Evolutionary conservation across 2,113 vertebrate species (phyloP).

Genomic region (Dendropsophus ebraccatus): DNA sequence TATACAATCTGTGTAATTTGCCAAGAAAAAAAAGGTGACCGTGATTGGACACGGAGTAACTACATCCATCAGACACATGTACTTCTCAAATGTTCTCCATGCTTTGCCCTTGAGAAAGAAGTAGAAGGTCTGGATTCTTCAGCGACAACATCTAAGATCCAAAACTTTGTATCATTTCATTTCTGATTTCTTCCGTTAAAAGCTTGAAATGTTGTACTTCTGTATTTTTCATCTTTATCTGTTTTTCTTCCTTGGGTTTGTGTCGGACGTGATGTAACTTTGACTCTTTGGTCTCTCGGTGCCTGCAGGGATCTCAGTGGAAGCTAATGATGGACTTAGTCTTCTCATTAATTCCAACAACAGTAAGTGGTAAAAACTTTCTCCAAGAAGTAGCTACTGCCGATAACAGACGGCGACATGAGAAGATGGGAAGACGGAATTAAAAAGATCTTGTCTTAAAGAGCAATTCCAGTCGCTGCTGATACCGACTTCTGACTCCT

Average conservation of each 20-base stretch:
- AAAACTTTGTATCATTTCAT: not conserved
- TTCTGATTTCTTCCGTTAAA: slow-evolving; percentile 9
- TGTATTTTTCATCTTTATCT: not conserved
- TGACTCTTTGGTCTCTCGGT: not conserved
- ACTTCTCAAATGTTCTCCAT: not conserved
- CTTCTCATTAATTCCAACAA: slow-evolving; percentile 38
- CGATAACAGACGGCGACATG: not conserved
- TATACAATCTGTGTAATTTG: too few species aligned
- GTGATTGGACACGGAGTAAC: not conserved
- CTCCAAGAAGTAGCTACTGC: not conserved
- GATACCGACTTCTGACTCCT: not conserved
- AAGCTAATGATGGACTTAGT: slow-evolving; percentile 17
- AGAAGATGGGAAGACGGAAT: not conserved
- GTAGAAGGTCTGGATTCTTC: not conserved
- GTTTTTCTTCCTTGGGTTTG: not conserved
- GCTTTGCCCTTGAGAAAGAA: not conserved
- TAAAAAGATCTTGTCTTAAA: slow-evolving; percentile 20
- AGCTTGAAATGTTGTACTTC: not conserved
- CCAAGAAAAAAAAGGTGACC: too few species aligned
- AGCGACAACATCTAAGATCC: not conserved
- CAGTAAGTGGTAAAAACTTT: not conserved
- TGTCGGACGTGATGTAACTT: slow-evolving; percentile 5
- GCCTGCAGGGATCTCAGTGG: slow-evolving; percentile 19
- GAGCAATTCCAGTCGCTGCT: slow-evolving; percentile 15
- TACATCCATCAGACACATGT: not conserved